A percentile compares a stretch with the other conserved stretches of the same genome.
Conservation (phyloP, 1,140 invertebrate species). For the Zaprionus kolodkinae region DNA sequence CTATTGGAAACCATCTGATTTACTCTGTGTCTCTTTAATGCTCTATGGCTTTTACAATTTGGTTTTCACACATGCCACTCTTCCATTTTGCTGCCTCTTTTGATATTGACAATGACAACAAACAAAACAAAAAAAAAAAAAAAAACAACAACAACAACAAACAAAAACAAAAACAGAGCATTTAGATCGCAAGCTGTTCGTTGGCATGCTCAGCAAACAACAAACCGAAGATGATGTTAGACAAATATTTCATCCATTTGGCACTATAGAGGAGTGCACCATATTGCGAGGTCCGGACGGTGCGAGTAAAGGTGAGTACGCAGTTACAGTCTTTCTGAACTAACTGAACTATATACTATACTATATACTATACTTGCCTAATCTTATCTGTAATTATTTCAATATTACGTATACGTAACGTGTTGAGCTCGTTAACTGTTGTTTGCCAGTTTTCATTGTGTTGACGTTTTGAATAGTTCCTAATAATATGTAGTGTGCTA, state of each 20-base stretch:
- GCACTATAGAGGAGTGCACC: conserved; percentile 99
- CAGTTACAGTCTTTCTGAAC: not conserved
- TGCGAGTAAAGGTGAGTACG: conserved; percentile 95
- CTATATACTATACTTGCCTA: conserved; percentile 19
- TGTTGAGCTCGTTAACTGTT: conserved; percentile 72
- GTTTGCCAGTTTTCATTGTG: conserved; percentile 63
- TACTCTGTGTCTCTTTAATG: conserved; percentile 43
- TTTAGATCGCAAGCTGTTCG: conserved; percentile 98
- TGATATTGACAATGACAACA: conserved; percentile 54
- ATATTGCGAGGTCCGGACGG: conserved; percentile 98
- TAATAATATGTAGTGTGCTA: conserved; percentile 36
- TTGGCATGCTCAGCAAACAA: conserved; percentile 99
- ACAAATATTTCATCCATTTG: conserved; percentile 97
- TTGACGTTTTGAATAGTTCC: conserved; percentile 60
- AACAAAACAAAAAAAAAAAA: conserved; percentile 23
- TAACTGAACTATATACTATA: conserved; percentile 11
- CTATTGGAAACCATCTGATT: conserved; percentile 50
- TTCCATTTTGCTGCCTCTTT: conserved; percentile 81
- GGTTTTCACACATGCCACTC: conserved; percentile 72
- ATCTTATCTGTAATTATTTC: conserved; percentile 17
- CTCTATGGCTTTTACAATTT: conserved; percentile 69
- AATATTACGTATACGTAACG: conserved; percentile 66
- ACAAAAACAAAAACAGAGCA: conserved; percentile 70
- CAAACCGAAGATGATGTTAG: conserved; percentile 99
- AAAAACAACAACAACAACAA: conserved; percentile 34